Evolutionary conservation across 2,888 invertebrate species (phyloP).

Genomic region (Aproaerema taeniolella): DNA sequence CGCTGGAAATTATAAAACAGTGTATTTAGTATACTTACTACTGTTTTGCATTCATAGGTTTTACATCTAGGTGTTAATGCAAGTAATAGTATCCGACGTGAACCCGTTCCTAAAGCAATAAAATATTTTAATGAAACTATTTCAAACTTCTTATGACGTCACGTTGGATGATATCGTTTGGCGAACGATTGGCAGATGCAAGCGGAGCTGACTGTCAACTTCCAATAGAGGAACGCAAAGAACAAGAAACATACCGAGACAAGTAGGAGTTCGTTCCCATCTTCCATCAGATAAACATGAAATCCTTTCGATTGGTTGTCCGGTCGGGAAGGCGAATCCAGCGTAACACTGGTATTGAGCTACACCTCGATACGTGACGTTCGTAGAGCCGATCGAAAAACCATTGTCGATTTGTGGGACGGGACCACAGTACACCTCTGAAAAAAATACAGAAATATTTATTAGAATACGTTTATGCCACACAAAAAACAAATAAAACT

Average conservation of each 20-base stretch:
- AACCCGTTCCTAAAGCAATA: no score
- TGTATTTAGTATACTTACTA: no score
- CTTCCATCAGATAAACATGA: slow-evolving; percentile 92
- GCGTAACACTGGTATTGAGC: slow-evolving; percentile 98
- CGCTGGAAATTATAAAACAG: slow-evolving; percentile 74
- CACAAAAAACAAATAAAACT: no score
- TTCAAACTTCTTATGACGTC: no score
- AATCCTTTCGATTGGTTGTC: slow-evolving; percentile 91
- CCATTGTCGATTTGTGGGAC: slow-evolving; percentile 99
- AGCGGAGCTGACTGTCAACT: no score
- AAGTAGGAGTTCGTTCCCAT: slow-evolving; percentile 95
- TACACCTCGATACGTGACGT: slow-evolving; percentile 94
- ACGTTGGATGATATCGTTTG: no score
- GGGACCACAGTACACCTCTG: slow-evolving; percentile 96
- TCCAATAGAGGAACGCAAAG: no score
- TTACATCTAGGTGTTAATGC: no score
- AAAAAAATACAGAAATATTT: slow-evolving; percentile 26
- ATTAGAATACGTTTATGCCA: background rate
- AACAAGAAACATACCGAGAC: slow-evolving; percentile 88
- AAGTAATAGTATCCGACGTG: no score
- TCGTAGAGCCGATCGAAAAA: slow-evolving; percentile 96
- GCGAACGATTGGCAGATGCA: no score
- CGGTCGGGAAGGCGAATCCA: slow-evolving; percentile 94
- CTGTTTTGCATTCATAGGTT: no score
- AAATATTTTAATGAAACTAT: no score